Conservation (phyloP, 2,797 vertebrate species). For the Pelobates cultripes region DNA sequence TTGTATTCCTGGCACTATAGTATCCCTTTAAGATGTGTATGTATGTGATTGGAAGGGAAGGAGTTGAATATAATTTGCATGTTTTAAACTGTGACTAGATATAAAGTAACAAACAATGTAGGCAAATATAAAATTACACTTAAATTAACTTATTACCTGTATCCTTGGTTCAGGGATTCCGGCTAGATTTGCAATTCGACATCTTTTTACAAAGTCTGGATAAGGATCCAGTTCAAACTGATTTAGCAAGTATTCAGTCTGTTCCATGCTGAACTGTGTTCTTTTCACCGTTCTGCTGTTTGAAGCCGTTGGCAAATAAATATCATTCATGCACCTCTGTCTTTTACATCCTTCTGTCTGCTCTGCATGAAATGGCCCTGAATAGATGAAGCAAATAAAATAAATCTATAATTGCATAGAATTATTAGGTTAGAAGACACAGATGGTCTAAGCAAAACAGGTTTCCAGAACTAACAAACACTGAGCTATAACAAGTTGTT, state of each 20-base stretch:
- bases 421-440: no score
- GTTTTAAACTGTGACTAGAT: no score
- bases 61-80: no score
- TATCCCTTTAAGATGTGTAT: no score
- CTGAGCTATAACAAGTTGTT: no score
- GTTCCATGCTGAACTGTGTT: conserved; percentile 8
- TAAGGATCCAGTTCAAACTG: conserved; percentile 14
- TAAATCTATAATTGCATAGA: no score
- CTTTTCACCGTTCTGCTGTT: neutral
- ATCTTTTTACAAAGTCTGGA: conserved; percentile 20
- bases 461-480: no score
- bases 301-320: neutral
- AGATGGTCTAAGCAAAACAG: no score
- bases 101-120: no score
- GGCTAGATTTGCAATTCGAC: neutral
- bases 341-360: neutral
- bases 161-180: neutral
- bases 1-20: no score
- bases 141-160: neutral
- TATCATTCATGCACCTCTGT: neutral
- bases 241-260: neutral
- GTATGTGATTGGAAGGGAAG: no score
- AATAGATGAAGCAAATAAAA: neutral
- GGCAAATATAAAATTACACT: no score
- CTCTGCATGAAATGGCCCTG: neutral